Percentiles rank a stretch among this genome's conserved stretches.
Conservation (phyloP, 2,888 invertebrate genomes). For the Hydriomena furcata region DNA sequence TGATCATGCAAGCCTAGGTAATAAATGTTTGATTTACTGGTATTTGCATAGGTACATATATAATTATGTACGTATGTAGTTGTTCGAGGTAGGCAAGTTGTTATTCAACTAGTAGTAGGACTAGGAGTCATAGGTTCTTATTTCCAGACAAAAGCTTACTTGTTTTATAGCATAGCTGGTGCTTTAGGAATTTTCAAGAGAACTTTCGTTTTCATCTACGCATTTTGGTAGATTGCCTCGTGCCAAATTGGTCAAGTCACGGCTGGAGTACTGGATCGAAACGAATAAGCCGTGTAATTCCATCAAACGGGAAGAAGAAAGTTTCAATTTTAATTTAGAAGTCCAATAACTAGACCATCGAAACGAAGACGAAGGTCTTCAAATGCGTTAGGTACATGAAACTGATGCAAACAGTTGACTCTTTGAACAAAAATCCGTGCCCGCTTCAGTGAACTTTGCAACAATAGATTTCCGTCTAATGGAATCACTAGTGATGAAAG, state of each 20-base stretch:
- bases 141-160: no score
- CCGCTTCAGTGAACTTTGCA: background rate
- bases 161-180: no score
- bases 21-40: no score
- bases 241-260: constrained; percentile 54
- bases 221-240: constrained; percentile 49
- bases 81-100: no score
- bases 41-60: no score
- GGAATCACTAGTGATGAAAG: constrained; percentile 3
- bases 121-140: no score
- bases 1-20: background rate
- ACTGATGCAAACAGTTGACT: no score
- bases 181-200: constrained; percentile 3
- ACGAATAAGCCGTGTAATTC: constrained; percentile 66
- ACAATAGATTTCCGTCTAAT: background rate
- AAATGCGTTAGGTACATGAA: no score
- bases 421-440: background rate
- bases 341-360: constrained; percentile 38
- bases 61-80: no score
- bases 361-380: constrained; percentile 14
- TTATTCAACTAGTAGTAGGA: no score
- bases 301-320: constrained; percentile 62
- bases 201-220: constrained; percentile 49
- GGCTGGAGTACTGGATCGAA: constrained; percentile 55
- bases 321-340: constrained; percentile 43